These are phyloP conservation scores for Bucco capensis DNA, from an alignment of 2,113 vertebrate species.

Conservation along the genomic window DNA sequence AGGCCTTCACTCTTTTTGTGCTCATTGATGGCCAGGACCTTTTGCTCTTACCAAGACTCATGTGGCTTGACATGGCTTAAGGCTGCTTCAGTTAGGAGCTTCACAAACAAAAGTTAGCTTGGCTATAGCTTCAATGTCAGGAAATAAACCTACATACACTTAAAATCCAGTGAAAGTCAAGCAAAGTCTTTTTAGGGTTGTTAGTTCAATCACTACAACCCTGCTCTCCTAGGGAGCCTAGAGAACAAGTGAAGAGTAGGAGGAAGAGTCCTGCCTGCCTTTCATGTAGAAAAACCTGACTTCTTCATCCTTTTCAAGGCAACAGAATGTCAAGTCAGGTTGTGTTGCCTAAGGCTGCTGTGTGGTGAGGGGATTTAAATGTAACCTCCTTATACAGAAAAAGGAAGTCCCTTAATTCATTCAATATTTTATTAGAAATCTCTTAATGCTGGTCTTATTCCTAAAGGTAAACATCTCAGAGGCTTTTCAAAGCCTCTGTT, in stretches of 20 bases:
- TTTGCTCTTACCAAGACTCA: not conserved
- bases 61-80: not conserved
- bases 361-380: slow-evolving; percentile 62
- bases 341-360: slow-evolving; percentile 68
- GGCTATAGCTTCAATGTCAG: not conserved
- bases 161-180: slow-evolving; percentile 32
- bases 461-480: slow-evolving; percentile 67
- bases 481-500: slow-evolving; percentile 62
- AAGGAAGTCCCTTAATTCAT: slow-evolving; percentile 71
- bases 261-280: slow-evolving; percentile 55
- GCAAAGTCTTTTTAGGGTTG: slow-evolving; percentile 43
- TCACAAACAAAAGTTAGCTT: slow-evolving; percentile 10
- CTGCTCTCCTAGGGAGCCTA: slow-evolving; percentile 28
- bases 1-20: not conserved
- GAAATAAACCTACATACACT: not conserved
- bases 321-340: slow-evolving; percentile 63
- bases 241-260: slow-evolving; percentile 24
- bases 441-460: slow-evolving; percentile 65
- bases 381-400: slow-evolving; percentile 58
- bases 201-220: slow-evolving; percentile 24
- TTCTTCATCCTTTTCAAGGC: slow-evolving; percentile 60
- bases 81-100: not conserved
- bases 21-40: not conserved
- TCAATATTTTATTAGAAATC: slow-evolving; percentile 72
- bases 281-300: slow-evolving; percentile 52